Base-by-base conservation (phyloP, 2,888 invertebrate species). In the Pegoplata infirma region DNA sequence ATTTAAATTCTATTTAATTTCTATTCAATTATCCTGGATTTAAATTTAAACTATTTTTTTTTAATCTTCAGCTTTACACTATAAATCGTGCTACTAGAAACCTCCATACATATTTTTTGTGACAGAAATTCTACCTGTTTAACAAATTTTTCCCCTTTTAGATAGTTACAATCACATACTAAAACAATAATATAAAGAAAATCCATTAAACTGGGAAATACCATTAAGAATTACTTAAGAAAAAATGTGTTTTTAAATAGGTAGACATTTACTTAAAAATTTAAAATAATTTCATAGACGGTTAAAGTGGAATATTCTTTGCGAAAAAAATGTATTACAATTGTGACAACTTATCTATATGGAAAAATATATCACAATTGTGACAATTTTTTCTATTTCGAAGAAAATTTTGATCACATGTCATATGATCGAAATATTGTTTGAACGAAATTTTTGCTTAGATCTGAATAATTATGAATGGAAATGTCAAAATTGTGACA, bases 181-280 rank as follows among this genome's bases (percentile, higher is more conserved):
- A 28, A 16, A 40, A 23, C 19, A 68, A 32, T 59, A 44, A 28
- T 14, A 55, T 58, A 12, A 55, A 69, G 21, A 44, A 14, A 25
- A n/a, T 51, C 51, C 10, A 51, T 47, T 5, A 61, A 46, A 23
- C 12, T 16, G 16, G 25, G 10, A 32, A 25, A 28, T 36, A 56
- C 16, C 32, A 56, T 40, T 40, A 40, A 40, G 36, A 12, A 40
- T n/a, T 4, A n/a, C 14, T n/a, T n/a, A 53, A 53, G 3, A 68
- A 23, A 25, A 25, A 36, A 19, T 10, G 36, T 66, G 16, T 58
- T 44, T 56, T n/a, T 66, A 44, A 28, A 10, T 10, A 21, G 14
- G 5, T 17, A 12, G 3, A 5, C 12, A 16, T 12, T 21, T n/a
- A 16, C 3, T 28, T 44, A 44, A 51, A n/a, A 25, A 12, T n/a